Conservation (phyloP, 2,797 vertebrate genomes). For the Malacoctenus gilli region DNA sequence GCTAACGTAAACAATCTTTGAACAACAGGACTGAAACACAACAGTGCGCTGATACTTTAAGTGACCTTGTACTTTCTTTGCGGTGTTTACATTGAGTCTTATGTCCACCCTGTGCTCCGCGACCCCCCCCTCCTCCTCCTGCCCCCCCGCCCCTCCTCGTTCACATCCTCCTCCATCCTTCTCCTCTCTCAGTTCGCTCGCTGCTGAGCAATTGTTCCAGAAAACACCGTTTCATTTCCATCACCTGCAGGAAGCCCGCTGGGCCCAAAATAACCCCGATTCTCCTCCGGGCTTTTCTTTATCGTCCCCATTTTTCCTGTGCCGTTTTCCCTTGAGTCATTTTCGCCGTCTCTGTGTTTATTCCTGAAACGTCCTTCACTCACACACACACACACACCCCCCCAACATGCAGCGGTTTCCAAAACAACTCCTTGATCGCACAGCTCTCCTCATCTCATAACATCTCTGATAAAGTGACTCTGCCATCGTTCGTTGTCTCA, state of each 20-base stretch:
- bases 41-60: constrained; percentile 34
- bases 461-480: neutral
- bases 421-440: constrained; percentile 39
- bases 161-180: constrained; percentile 55
- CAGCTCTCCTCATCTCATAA: too few relatives aligned
- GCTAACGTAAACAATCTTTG: constrained; percentile 39
- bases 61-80: constrained; percentile 53
- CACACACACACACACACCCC: constrained; percentile 25
- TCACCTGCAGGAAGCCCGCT: constrained; percentile 83
- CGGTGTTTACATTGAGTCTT: constrained; percentile 59
- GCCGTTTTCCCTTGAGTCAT: constrained; percentile 73
- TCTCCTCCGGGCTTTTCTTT: constrained; percentile 74
- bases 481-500: neutral
- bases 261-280: constrained; percentile 77
- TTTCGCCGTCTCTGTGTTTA: constrained; percentile 61
- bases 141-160: neutral
- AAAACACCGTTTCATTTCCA: constrained; percentile 77
- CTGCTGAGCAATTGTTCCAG: constrained; percentile 77
- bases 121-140: neutral
- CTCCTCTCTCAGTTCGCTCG: constrained; percentile 59
- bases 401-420: constrained; percentile 11
- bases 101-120: constrained; percentile 20
- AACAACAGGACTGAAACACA: constrained; percentile 17
- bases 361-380: constrained; percentile 71
- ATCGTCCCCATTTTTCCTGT: constrained; percentile 76